Percentiles rank a stretch among this genome's conserved stretches.
These are phyloP conservation scores for Actinostola sp. DNA, from an alignment of 92 coral and sea anemone species.

Conservation along the genomic window DNA sequence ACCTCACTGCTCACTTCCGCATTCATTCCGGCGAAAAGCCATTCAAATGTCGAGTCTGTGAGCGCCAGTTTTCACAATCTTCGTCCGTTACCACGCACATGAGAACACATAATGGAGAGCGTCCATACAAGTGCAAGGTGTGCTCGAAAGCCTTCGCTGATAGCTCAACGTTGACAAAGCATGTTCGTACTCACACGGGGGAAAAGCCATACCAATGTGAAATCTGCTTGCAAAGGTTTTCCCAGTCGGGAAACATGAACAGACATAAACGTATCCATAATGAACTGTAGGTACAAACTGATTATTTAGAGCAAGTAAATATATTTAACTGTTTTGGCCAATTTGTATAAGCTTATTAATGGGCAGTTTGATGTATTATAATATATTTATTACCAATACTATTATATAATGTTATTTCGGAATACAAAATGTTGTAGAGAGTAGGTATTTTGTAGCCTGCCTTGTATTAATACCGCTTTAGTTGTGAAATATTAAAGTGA, in stretches of 20 bases:
- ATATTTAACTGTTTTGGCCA: background rate
- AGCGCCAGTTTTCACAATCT: constrained; percentile 86
- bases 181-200: constrained; percentile 83
- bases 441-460: too few species aligned
- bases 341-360: background rate
- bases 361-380: background rate
- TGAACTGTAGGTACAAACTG: constrained; percentile 20
- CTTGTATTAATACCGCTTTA: too few species aligned
- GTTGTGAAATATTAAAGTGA: too few species aligned
- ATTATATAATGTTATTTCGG: too few species aligned
- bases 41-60: constrained; percentile 81
- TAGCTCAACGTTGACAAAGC: constrained; percentile 83
- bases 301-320: background rate
- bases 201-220: constrained; percentile 89
- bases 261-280: constrained; percentile 79
- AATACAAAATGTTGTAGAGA: too few species aligned
- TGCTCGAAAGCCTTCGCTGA: constrained; percentile 86
- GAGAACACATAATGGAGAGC: constrained; percentile 90
- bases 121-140: constrained; percentile 77
- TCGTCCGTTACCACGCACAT: constrained; percentile 91
- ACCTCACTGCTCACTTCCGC: constrained; percentile 88
- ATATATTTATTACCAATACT: too few species aligned
- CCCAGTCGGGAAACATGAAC: constrained; percentile 85
- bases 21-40: constrained; percentile 90
- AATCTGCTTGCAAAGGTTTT: constrained; percentile 75